These are phyloP conservation scores for Mormyrops attenuatus DNA, from an alignment of 2,797 vertebrate genomes.

Conservation along the genomic window DNA sequence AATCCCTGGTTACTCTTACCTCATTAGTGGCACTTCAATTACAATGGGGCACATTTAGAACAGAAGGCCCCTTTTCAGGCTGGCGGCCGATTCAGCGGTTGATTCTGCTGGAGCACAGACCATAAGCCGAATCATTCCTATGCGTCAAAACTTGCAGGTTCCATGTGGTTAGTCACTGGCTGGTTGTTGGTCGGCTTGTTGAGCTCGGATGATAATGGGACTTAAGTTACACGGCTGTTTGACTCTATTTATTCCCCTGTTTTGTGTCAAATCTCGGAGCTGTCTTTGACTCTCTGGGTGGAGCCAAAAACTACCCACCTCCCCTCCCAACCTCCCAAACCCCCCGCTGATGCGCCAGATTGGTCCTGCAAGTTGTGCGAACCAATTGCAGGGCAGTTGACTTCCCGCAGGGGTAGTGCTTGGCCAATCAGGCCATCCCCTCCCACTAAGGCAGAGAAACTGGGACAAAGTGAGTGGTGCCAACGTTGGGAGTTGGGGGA, in stretches of 20 bases:
- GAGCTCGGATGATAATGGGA: background rate
- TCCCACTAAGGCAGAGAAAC: background rate
- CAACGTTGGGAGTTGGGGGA: background rate
- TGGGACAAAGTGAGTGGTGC: slow-evolving; percentile 7
- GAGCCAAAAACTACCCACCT: background rate
- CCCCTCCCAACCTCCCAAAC: background rate
- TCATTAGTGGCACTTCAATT: slow-evolving; percentile 6
- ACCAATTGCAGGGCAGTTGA: background rate
- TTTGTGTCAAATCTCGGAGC: background rate
- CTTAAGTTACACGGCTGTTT: background rate
- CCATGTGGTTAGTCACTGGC: background rate
- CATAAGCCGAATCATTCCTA: background rate
- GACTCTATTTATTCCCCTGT: background rate
- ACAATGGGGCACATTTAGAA: slow-evolving; percentile 7
- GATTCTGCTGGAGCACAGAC: background rate
- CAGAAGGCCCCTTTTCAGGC: background rate
- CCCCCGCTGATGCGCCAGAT: background rate
- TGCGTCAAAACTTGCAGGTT: background rate
- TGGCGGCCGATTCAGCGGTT: background rate
- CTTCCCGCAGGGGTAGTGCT: slow-evolving; percentile 9
- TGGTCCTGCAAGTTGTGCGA: background rate
- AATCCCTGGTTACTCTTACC: background rate
- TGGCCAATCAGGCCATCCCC: slow-evolving; percentile 4
- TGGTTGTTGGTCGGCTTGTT: background rate
- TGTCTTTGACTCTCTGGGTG: background rate